A percentile compares a stretch with the other conserved stretches of the same genome.
Evolutionary conservation across 2,888 invertebrate genomes (phyloP).

Genomic region (Caenorhabditis wallacei): DNA sequence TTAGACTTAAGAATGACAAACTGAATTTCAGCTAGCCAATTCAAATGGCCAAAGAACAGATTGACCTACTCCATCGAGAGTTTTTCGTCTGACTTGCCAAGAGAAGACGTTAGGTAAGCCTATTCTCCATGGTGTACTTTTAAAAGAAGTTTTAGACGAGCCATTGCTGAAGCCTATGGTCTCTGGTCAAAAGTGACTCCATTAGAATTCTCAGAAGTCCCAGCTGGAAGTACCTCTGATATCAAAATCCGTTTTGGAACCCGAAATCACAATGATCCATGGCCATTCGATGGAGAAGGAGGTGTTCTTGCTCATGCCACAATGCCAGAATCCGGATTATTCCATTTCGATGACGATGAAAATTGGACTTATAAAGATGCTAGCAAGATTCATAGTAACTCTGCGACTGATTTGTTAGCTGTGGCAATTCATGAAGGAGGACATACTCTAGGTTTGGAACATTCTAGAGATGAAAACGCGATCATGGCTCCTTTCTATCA

Average conservation of each 20-base stretch:
- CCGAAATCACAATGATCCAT: conserved; percentile 80
- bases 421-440: conserved; percentile 83
- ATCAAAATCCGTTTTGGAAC: conserved; percentile 81
- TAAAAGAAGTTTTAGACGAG: conserved; percentile 64
- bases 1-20: neutral
- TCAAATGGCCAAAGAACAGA: conserved; percentile 80
- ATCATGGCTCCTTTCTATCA: conserved; percentile 83
- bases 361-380: conserved; percentile 82
- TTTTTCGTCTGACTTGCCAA: conserved; percentile 79
- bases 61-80: conserved; percentile 81
- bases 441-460: conserved; percentile 73
- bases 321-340: conserved; percentile 81
- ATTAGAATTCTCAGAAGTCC: conserved; percentile 79
- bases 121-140: neutral
- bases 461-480: conserved; percentile 78
- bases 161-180: conserved; percentile 80
- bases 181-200: conserved; percentile 78
- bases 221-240: conserved; percentile 67
- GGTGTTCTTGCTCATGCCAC: conserved; percentile 83
- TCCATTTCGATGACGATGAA: conserved; percentile 83
- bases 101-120: conserved; percentile 74
- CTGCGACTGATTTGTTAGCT: conserved; percentile 78
- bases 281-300: conserved; percentile 82
- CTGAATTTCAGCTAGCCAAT: conserved; percentile 53
- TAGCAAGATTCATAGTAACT: conserved; percentile 75